Evolutionary conservation across 2,888 invertebrate species (phyloP).

Genomic region (Dilophus febrilis): DNA sequence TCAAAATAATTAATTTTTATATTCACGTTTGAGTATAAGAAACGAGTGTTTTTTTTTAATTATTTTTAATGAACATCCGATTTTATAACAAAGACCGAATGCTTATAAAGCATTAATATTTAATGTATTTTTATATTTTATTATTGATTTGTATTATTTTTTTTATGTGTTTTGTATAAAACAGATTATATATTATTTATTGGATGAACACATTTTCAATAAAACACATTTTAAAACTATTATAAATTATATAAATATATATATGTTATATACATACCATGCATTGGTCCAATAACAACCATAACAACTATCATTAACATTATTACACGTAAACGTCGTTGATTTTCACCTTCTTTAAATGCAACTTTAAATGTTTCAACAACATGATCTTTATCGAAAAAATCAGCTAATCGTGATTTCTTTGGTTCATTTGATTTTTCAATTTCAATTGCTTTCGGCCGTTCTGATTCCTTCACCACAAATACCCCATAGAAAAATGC

Average conservation of each 20-base stretch:
- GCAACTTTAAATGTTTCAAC: slow-evolving; percentile 63
- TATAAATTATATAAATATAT: neutral
- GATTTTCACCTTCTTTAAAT: slow-evolving; percentile 60
- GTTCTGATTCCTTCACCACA: slow-evolving; percentile 46
- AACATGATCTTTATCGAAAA: slow-evolving; percentile 62
- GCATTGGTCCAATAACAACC: slow-evolving; percentile 71
- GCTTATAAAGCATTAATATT: too few species aligned
- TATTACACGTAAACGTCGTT: slow-evolving; percentile 53
- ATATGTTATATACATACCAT: slow-evolving; percentile 40
- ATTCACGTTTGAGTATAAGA: too few species aligned
- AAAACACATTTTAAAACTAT: neutral
- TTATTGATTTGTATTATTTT: too few species aligned
- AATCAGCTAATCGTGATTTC: slow-evolving; percentile 31
- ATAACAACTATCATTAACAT: slow-evolving; percentile 65
- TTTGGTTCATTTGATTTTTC: slow-evolving; percentile 2
- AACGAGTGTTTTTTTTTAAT: too few species aligned
- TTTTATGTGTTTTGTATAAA: neutral
- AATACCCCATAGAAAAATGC: slow-evolving; percentile 58
- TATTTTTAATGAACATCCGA: too few species aligned
- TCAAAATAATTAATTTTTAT: too few species aligned
- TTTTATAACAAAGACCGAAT: too few species aligned
- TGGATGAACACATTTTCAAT: neutral
- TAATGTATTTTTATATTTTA: too few species aligned
- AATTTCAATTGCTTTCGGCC: slow-evolving; percentile 12
- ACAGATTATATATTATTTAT: neutral